Conservation (phyloP, 2,888 invertebrate species). For the Eudemis profundana region DNA sequence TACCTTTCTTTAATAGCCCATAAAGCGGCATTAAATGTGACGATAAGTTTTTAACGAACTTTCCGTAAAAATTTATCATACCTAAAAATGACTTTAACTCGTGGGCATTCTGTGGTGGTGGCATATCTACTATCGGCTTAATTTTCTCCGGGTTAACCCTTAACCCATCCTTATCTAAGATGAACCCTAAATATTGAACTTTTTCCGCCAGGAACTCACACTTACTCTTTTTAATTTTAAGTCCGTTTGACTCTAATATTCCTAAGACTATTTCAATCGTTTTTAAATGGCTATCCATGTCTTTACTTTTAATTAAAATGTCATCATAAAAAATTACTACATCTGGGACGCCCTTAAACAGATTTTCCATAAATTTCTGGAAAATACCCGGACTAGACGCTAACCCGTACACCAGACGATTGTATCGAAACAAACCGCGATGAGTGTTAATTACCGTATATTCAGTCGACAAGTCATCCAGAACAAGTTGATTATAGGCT, state of each 20-base stretch:
- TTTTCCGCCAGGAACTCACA: slow-evolving; percentile 28
- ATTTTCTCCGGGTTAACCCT: not conserved
- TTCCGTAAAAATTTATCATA: not conserved
- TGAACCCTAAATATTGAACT: slow-evolving; percentile 37
- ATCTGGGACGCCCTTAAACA: not conserved
- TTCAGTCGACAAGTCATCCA: not conserved
- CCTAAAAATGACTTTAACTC: slow-evolving; percentile 5
- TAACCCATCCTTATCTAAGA: slow-evolving; percentile 5
- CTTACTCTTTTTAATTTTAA: too few relatives aligned
- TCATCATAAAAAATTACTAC: slow-evolving; percentile 7
- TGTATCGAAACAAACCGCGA: not conserved
- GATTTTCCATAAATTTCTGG: slow-evolving; percentile 1
- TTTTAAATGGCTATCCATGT: too few relatives aligned
- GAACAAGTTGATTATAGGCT: not conserved
- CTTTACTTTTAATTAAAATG: not conserved
- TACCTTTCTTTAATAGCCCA: too few relatives aligned
- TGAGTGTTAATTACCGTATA: slow-evolving; percentile 6
- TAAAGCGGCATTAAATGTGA: too few relatives aligned
- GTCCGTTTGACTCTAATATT: too few relatives aligned
- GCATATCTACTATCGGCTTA: not conserved
- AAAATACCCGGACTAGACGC: slow-evolving; percentile 9
- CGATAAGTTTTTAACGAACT: not conserved
- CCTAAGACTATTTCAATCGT: too few relatives aligned
- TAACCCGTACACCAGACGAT: not conserved
- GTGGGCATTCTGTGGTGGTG: not conserved